Conservation (phyloP, 2,888 invertebrate species). For the Beris morrisii region DNA sequence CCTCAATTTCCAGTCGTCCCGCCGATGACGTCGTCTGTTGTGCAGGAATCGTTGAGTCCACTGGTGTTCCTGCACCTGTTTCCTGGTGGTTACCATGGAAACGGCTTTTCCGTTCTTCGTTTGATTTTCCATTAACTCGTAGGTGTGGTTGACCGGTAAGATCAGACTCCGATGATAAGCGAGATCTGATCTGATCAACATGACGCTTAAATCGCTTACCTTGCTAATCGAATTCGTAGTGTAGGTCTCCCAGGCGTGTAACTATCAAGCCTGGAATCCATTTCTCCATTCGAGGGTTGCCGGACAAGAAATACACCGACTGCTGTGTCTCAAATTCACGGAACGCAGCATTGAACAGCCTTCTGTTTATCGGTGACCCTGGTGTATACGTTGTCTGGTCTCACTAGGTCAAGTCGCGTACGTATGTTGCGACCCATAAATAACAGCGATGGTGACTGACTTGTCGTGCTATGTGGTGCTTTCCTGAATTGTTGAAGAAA, state of each 20-base stretch:
- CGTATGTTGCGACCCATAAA: conserved; percentile 34
- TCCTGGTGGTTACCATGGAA: too few species aligned
- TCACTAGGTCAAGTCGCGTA: background rate
- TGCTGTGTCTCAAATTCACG: background rate
- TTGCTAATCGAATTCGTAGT: background rate
- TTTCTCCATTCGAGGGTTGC: background rate
- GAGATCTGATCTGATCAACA: background rate
- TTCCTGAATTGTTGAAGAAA: conserved; percentile 35
- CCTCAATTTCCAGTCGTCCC: too few species aligned
- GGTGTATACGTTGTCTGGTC: background rate
- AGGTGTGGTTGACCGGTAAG: too few species aligned
- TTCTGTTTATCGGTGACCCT: background rate
- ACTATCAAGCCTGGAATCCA: background rate
- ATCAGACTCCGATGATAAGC: too few species aligned
- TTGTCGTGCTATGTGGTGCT: conserved; percentile 37
- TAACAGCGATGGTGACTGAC: conserved; percentile 40
- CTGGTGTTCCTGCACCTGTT: too few species aligned
- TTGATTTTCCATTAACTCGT: too few species aligned
- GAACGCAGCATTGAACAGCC: background rate
- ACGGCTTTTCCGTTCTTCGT: too few species aligned
- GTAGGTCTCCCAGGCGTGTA: background rate
- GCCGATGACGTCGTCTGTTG: too few species aligned
- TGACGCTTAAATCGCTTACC: background rate
- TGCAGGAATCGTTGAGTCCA: too few species aligned
- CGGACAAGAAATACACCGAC: background rate